Percentiles rank a stretch among this genome's conserved stretches.
Evolutionary conservation across 92 coral and sea anemone genomes (phyloP).

Genomic region (Porites cylindrica): DNA sequence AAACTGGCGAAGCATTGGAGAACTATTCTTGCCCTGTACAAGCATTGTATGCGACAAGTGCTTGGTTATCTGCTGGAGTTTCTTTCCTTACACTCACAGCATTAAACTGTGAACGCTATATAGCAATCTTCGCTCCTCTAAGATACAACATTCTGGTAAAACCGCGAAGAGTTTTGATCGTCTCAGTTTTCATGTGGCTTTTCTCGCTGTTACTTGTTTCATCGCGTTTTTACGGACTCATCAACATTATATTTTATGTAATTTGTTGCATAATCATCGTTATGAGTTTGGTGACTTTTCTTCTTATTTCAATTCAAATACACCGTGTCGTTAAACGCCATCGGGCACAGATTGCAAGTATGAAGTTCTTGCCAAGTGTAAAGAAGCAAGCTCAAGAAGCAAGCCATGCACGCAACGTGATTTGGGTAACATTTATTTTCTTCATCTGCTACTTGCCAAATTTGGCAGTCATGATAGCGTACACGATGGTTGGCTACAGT

Average conservation of each 20-base stretch:
- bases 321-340: conserved; percentile 69
- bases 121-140: conserved; percentile 67
- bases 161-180: conserved; percentile 27
- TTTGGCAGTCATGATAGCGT: conserved; percentile 43
- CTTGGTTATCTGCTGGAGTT: conserved; percentile 70
- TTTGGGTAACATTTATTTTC: conserved; percentile 57
- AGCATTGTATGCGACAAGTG: conserved; percentile 61
- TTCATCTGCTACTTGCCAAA: conserved; percentile 62
- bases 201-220: conserved; percentile 43
- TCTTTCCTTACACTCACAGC: conserved; percentile 70
- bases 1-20: conserved; percentile 62
- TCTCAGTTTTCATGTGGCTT: conserved; percentile 55
- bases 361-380: conserved; percentile 27
- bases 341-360: conserved; percentile 39
- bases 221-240: conserved; percentile 60
- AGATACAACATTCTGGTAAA: conserved; percentile 51
- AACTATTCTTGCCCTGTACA: conserved; percentile 60
- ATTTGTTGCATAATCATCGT: conserved; percentile 49
- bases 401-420: conserved; percentile 42
- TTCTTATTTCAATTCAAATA: conserved; percentile 49
- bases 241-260: conserved; percentile 33
- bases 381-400: conserved; percentile 24
- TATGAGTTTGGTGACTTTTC: conserved; percentile 39
- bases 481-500: conserved; percentile 59
- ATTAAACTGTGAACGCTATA: conserved; percentile 63